Evolutionary conservation across 2,113 vertebrate genomes (phyloP).

Genomic region (Dicrurus megarhynchus): DNA sequence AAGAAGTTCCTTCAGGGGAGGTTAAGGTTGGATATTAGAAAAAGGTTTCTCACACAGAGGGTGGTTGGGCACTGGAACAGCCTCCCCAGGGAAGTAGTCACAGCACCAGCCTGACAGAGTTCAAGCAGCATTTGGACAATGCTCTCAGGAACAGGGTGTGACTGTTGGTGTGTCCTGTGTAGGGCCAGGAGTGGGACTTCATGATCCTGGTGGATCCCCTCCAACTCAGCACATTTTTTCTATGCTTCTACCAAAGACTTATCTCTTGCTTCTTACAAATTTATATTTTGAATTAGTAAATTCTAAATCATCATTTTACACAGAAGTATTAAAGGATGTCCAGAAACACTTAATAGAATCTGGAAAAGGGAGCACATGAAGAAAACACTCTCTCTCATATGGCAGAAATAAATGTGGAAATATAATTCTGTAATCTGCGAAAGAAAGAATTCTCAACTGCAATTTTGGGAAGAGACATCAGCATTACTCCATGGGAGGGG

Average conservation of each 20-base stretch:
- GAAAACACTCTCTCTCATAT: not conserved
- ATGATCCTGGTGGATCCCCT: not conserved
- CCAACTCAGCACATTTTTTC: not conserved
- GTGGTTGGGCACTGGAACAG: not conserved
- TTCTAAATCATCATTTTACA: not conserved
- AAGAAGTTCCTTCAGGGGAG: not conserved
- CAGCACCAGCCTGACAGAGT: not conserved
- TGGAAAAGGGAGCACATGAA: not conserved
- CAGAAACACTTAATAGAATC: not conserved
- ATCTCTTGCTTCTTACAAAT: not conserved
- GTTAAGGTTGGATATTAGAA: too few relatives aligned
- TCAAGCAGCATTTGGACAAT: not conserved
- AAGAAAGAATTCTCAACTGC: not conserved
- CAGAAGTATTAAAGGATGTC: not conserved
- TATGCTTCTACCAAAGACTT: not conserved
- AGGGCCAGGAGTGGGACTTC: accelerated
- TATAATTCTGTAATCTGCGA: not conserved
- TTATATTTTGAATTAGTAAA: not conserved
- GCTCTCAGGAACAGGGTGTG: not conserved
- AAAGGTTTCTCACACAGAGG: not conserved
- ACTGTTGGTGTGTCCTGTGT: not conserved
- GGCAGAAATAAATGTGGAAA: not conserved
- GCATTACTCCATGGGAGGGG: not conserved
- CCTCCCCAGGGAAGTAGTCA: not conserved
- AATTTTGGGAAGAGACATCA: not conserved